A percentile compares a stretch with the other conserved stretches of the same genome.
Conservation (phyloP, 2,113 vertebrate genomes). For the Protobothrops mucrosquamatus region DNA sequence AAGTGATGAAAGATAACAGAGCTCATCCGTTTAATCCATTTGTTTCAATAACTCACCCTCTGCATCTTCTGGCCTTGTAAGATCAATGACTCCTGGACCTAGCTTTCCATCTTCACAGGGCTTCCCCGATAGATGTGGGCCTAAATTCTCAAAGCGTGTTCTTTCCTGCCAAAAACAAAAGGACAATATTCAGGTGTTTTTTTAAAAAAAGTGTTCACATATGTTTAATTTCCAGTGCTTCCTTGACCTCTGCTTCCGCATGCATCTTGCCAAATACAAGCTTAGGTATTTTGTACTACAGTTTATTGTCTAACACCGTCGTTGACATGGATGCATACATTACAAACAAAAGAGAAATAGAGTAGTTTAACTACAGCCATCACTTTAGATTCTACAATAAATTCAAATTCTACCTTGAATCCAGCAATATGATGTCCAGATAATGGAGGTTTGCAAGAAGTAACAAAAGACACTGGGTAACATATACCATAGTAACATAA, state of each 20-base stretch:
- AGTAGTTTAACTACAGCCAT: slow-evolving; percentile 47
- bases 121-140: slow-evolving; percentile 88
- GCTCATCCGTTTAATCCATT: background rate
- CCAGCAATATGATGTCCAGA: background rate
- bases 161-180: slow-evolving; percentile 82
- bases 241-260: background rate
- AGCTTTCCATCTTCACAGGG: slow-evolving; percentile 91
- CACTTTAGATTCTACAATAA: slow-evolving; percentile 17
- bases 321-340: background rate
- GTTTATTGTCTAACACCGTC: background rate
- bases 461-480: background rate
- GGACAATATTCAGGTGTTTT: background rate
- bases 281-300: background rate
- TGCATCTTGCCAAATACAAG: background rate
- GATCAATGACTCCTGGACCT: slow-evolving; percentile 95
- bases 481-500: too few relatives aligned
- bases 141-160: slow-evolving; percentile 90
- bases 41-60: slow-evolving; percentile 82
- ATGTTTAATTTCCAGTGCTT: slow-evolving; percentile 3
- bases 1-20: background rate
- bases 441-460: background rate
- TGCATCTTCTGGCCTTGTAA: slow-evolving; percentile 95
- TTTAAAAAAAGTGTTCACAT: background rate
- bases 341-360: background rate
- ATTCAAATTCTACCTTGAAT: background rate